These are phyloP conservation scores for Varanus komodoensis DNA, from an alignment of 2,113 vertebrate genomes.

Conservation along the genomic window DNA sequence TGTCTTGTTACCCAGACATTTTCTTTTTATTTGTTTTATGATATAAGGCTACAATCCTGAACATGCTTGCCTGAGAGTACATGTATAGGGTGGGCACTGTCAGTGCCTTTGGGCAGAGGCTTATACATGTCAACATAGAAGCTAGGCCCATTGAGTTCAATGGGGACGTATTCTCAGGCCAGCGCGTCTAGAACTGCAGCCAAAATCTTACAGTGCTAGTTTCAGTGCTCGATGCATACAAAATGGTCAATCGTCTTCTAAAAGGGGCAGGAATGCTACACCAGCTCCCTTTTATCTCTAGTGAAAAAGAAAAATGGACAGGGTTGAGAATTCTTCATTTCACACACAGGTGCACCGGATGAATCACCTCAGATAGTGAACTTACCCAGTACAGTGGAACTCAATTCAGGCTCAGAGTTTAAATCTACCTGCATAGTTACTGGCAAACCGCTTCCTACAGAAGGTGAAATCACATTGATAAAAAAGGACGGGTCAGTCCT, in stretches of 20 bases:
- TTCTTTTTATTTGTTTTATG: no score
- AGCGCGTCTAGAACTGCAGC: no score
- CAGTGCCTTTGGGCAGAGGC: no score
- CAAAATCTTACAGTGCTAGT: not conserved
- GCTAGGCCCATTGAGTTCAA: no score
- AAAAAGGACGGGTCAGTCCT: slow-evolving; percentile 83
- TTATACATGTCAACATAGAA: no score
- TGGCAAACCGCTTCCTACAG: slow-evolving; percentile 80
- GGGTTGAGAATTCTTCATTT: not conserved
- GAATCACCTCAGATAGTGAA: slow-evolving; percentile 79
- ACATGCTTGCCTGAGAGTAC: no score
- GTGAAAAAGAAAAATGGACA: not conserved
- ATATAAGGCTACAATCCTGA: no score
- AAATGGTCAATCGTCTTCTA: not conserved
- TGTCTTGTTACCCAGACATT: not conserved
- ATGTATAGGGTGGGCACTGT: no score
- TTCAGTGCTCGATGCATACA: not conserved
- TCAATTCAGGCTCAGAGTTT: slow-evolving; percentile 79
- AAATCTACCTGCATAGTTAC: slow-evolving; percentile 80
- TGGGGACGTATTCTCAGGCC: no score
- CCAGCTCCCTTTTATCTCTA: not conserved
- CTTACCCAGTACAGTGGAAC: slow-evolving; percentile 75
- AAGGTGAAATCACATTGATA: slow-evolving; percentile 84
- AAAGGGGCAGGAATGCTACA: not conserved
- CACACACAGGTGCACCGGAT: slow-evolving; percentile 71